Conservation (phyloP, 2,888 invertebrate genomes). For the Callinectes sapidus region DNA sequence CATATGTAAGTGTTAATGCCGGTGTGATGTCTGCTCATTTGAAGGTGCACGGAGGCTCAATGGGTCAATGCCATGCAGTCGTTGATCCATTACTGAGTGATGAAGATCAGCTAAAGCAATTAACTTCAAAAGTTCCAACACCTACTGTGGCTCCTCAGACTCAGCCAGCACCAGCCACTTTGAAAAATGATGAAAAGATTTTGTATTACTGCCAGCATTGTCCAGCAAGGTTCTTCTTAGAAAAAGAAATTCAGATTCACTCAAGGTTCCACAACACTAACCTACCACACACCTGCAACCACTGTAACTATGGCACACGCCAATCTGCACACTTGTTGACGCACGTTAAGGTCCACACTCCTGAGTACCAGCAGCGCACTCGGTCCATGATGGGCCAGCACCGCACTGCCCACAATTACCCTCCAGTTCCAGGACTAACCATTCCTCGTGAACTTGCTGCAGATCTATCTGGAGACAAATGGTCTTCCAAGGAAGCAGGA, state of each 20-base stretch:
- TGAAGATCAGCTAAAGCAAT: constrained; percentile 81
- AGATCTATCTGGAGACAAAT: constrained; percentile 12
- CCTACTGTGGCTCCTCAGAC: background rate
- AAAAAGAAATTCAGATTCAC: constrained; percentile 85
- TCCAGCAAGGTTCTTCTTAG: constrained; percentile 88
- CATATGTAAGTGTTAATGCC: constrained; percentile 86
- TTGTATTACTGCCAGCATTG: constrained; percentile 87
- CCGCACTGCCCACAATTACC: constrained; percentile 81
- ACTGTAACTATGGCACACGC: constrained; percentile 86
- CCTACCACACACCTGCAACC: constrained; percentile 83
- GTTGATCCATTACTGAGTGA: constrained; percentile 83
- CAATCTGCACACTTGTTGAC: constrained; percentile 83
- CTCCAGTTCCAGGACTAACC: constrained; percentile 80
- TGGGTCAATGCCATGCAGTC: constrained; percentile 84
- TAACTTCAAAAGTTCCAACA: constrained; percentile 53
- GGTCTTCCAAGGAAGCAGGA: constrained; percentile 1
- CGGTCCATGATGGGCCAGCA: constrained; percentile 79
- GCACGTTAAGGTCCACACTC: constrained; percentile 85
- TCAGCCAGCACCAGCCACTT: background rate
- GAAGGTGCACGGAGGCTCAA: constrained; percentile 85
- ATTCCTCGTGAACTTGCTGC: constrained; percentile 54
- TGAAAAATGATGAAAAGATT: constrained; percentile 72
- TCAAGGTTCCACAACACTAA: constrained; percentile 81
- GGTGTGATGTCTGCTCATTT: constrained; percentile 81
- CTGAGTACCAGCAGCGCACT: constrained; percentile 82